These are phyloP conservation scores for Lepus townsendii DNA, from an alignment of 2,797 vertebrate genomes.

Conservation along the genomic window DNA sequence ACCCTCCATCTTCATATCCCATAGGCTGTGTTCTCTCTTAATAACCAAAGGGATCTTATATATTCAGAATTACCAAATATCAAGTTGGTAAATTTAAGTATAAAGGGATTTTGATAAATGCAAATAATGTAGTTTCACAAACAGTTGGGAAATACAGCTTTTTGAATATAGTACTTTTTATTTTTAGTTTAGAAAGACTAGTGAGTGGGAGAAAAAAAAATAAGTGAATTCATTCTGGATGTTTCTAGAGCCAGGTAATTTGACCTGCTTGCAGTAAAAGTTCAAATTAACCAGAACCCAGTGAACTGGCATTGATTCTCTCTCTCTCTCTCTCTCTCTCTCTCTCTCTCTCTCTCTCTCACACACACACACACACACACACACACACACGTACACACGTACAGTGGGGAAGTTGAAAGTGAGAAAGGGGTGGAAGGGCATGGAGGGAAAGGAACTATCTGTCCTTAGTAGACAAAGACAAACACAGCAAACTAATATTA, in stretches of 20 bases:
- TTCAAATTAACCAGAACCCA: constrained; percentile 21
- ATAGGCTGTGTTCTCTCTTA: background rate
- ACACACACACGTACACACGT: background rate
- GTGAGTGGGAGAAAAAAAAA: constrained; percentile 21
- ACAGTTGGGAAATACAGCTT: constrained; percentile 6
- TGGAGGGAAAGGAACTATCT: background rate
- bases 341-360: too few relatives aligned
- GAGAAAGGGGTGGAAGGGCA: too few relatives aligned
- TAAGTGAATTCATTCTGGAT: constrained; percentile 34
- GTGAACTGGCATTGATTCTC: constrained; percentile 38
- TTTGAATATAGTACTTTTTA: background rate
- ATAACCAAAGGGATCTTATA: background rate
- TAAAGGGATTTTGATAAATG: constrained; percentile 15
- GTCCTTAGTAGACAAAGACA: background rate
- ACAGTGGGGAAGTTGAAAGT: background rate
- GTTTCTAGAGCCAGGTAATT: constrained; percentile 52
- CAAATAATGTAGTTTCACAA: constrained; percentile 39
- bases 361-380: background rate
- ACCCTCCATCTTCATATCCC: background rate
- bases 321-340: background rate
- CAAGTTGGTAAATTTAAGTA: constrained; percentile 42
- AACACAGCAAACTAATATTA: background rate
- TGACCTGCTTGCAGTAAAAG: constrained; percentile 52
- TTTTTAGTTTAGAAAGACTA: constrained; percentile 30
- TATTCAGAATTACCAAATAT: background rate